These are phyloP conservation scores for Zelostemma sp. DNA, from an alignment of 1,140 invertebrate species.

Conservation along the genomic window DNA sequence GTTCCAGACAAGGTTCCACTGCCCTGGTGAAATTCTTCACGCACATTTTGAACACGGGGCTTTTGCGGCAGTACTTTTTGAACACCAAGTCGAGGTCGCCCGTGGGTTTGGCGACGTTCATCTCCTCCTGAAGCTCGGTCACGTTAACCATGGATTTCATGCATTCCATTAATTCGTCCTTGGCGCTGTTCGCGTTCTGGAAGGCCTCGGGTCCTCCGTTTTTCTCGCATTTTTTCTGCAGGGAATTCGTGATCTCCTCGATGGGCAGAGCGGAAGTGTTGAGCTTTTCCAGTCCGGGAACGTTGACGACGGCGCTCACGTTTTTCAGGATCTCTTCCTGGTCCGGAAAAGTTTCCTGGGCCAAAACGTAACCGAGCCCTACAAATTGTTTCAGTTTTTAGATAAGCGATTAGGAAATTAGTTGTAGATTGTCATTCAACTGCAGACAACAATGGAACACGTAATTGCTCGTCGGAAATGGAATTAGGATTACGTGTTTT, in stretches of 20 bases:
- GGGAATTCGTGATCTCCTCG: constrained; percentile 53
- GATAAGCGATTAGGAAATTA: too few relatives aligned
- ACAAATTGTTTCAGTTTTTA: too few relatives aligned
- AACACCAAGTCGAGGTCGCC: constrained; percentile 78
- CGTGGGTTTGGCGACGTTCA: constrained; percentile 72
- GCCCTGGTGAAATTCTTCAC: constrained; percentile 73
- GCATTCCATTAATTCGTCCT: constrained; percentile 62
- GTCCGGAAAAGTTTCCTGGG: constrained; percentile 17
- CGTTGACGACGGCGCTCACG: constrained; percentile 31
- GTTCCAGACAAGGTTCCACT: constrained; percentile 75
- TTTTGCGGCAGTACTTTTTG: constrained; percentile 78
- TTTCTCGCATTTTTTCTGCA: constrained; percentile 65
- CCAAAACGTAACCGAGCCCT: neutral
- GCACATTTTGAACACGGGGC: constrained; percentile 73
- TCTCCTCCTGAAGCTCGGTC: constrained; percentile 71
- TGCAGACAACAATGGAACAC: too few relatives aligned
- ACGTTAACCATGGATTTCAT: constrained; percentile 69
- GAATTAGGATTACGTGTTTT: too few relatives aligned
- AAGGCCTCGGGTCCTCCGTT: constrained; percentile 58
- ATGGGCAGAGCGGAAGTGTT: constrained; percentile 50
- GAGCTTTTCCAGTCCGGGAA: constrained; percentile 35
- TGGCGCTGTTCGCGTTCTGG: constrained; percentile 55
- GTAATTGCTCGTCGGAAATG: too few relatives aligned
- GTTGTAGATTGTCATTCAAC: too few relatives aligned
- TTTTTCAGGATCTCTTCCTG: constrained; percentile 37